These are phyloP conservation scores for Geophilus truncorum DNA, from an alignment of 2,888 invertebrate genomes.

Conservation along the genomic window DNA sequence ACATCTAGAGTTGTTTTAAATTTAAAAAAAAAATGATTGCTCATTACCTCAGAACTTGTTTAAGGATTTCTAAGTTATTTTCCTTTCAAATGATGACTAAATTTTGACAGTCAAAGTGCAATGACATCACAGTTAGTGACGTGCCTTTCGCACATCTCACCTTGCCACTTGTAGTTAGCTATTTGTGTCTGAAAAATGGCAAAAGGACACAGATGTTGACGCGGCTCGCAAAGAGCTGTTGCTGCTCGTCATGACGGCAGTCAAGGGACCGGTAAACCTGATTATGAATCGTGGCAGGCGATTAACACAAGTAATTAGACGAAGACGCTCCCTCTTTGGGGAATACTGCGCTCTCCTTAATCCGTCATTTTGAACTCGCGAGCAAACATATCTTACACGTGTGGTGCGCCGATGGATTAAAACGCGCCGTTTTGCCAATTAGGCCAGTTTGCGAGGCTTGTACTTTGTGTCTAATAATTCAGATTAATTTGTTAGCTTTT, in stretches of 20 bases:
- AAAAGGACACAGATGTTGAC: conserved; percentile 2
- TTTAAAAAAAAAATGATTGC: too few relatives aligned
- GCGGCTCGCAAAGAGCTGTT: neutral
- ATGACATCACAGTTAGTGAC: too few relatives aligned
- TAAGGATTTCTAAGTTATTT: too few relatives aligned
- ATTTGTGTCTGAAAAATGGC: neutral
- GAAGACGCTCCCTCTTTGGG: neutral
- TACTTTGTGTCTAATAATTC: neutral
- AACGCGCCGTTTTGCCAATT: neutral
- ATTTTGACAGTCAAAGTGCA: too few relatives aligned
- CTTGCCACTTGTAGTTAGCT: neutral
- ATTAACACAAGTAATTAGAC: conserved; percentile 15
- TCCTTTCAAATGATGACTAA: too few relatives aligned
- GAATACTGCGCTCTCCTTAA: neutral
- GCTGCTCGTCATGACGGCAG: neutral
- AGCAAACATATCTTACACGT: neutral
- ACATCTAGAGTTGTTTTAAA: too few relatives aligned
- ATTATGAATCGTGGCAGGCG: conserved; percentile 15
- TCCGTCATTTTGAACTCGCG: neutral
- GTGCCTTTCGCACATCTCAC: too few relatives aligned
- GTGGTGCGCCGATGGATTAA: neutral
- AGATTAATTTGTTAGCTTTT: neutral
- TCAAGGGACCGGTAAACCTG: neutral
- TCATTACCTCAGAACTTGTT: too few relatives aligned
- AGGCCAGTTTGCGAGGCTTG: neutral